phyloP scores from a whole-genome alignment of 2,888 invertebrate species.

The Scaptomyza flava region DNA sequence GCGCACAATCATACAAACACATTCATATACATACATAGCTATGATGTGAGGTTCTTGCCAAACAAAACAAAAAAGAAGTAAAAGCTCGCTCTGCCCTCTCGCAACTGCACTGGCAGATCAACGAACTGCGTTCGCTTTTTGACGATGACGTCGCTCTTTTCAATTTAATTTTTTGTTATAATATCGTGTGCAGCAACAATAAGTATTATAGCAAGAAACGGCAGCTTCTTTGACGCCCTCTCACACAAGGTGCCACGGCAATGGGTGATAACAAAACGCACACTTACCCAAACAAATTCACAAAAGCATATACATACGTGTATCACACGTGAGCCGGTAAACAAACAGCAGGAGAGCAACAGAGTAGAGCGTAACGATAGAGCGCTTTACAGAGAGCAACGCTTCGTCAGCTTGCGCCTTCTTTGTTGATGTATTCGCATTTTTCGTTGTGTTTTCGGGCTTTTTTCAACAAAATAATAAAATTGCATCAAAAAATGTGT shows the following conservation, averaged over 20 bases:
- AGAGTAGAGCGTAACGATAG: conserved; percentile 24
- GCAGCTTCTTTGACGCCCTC: conserved; percentile 29
- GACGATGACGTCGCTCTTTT: conserved; percentile 65
- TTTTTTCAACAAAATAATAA: conserved; percentile 63
- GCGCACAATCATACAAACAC: conserved; percentile 8
- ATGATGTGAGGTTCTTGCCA: conserved; percentile 55
- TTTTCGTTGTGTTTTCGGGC: conserved; percentile 51
- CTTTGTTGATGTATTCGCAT: conserved; percentile 44
- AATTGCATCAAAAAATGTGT: conserved; percentile 76
- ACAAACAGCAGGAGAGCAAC: conserved; percentile 48
- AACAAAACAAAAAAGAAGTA: conserved; percentile 46
- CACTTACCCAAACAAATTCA: neutral
- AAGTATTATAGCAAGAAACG: conserved; percentile 16
- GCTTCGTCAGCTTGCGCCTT: conserved; percentile 43
- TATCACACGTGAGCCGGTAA: conserved; percentile 65
- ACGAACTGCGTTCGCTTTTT: conserved; percentile 72
- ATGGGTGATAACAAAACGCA: conserved; percentile 60
- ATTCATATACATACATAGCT: conserved; percentile 14
- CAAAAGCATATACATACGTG: conserved; percentile 17
- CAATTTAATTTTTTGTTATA: conserved; percentile 68
- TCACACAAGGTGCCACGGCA: conserved; percentile 56
- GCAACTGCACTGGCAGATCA: conserved; percentile 53
- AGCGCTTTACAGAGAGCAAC: conserved; percentile 51
- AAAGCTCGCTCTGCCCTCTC: conserved; percentile 60
- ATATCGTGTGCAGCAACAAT: conserved; percentile 41